Percentiles rank a stretch among this genome's conserved stretches.
Conservation (phyloP, 2,888 invertebrate species). For the Miltochrista miniata region DNA sequence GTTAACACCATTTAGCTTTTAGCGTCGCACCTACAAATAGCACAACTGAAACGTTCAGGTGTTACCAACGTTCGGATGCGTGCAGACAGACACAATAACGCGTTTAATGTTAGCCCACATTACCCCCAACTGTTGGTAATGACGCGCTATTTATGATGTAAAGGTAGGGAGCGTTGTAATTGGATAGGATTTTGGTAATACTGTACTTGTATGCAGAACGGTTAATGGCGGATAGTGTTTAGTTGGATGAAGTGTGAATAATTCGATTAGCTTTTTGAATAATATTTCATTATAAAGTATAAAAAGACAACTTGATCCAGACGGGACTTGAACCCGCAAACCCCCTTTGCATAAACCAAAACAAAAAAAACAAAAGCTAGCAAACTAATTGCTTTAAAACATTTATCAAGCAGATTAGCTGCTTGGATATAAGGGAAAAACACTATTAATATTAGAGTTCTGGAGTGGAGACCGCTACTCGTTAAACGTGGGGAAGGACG, state of each 20-base stretch:
- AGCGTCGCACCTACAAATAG: conserved; percentile 9
- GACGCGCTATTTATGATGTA: conserved; percentile 52
- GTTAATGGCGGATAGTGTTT: not conserved
- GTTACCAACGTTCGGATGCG: conserved; percentile 30
- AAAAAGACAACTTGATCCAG: too few relatives aligned
- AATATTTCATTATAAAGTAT: too few relatives aligned
- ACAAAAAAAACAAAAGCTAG: too few relatives aligned
- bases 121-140: conserved; percentile 55
- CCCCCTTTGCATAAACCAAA: too few relatives aligned
- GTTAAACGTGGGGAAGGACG: too few relatives aligned
- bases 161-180: conserved; percentile 45
- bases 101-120: conserved; percentile 46
- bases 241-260: not conserved
- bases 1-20: conserved; percentile 2
- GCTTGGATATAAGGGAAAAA: too few relatives aligned
- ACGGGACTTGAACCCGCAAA: too few relatives aligned
- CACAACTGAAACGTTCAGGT: conserved; percentile 29
- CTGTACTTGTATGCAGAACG: not conserved
- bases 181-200: conserved; percentile 2
- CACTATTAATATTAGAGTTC: too few relatives aligned
- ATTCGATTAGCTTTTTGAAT: too few relatives aligned
- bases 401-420: too few relatives aligned
- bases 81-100: conserved; percentile 40
- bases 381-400: too few relatives aligned
- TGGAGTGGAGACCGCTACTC: too few relatives aligned